phyloP scores from a whole-genome alignment of 2,113 vertebrate genomes.

The Muscicapa adusta region DNA sequence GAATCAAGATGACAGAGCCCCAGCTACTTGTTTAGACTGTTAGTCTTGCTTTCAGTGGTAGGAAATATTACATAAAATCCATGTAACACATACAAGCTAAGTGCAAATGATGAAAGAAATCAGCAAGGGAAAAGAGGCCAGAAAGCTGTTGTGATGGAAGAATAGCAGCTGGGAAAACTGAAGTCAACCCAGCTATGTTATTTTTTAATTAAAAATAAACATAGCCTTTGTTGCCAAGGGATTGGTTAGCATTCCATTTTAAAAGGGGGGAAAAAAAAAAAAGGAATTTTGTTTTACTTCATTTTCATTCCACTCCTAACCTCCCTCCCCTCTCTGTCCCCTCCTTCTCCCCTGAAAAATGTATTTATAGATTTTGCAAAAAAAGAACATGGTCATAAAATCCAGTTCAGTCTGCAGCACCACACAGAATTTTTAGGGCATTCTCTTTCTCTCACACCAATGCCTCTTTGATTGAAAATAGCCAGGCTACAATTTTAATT shows the following conservation, averaged over 20 bases:
- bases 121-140: conserved; percentile 53
- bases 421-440: not conserved
- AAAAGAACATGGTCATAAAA: not conserved
- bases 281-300: conserved; percentile 32
- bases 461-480: not conserved
- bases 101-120: conserved; percentile 63
- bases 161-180: conserved; percentile 61
- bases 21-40: conserved; percentile 26
- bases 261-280: not conserved
- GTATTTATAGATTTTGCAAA: conserved; percentile 52
- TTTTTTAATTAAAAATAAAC: conserved; percentile 78
- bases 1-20: not conserved
- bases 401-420: not conserved
- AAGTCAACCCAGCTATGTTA: conserved; percentile 67
- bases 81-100: conserved; percentile 17
- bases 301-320: conserved; percentile 14
- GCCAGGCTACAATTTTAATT: not conserved
- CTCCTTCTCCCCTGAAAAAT: not conserved
- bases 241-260: conserved; percentile 67
- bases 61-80: conserved; percentile 49
- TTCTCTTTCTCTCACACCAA: not conserved
- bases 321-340: not conserved
- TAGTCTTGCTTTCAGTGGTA: conserved; percentile 31
- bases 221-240: conserved; percentile 64
- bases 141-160: conserved; percentile 43